phyloP scores from a whole-genome alignment of 2,113 vertebrate species.

The Larimichthys polyactis region DNA sequence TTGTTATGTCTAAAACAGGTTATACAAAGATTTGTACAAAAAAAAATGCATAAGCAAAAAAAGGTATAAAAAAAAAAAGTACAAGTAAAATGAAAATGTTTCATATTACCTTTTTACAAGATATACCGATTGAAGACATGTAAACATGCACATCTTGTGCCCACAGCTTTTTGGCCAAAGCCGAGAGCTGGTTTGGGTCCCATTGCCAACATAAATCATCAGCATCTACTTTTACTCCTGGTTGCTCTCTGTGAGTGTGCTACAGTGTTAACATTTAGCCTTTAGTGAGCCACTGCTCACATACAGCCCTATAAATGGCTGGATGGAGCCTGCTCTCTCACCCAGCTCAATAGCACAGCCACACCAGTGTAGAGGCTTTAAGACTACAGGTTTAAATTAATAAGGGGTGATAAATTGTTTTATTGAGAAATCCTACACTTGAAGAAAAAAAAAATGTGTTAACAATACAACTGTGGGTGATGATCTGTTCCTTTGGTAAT shows the following conservation, averaged over 20 bases:
- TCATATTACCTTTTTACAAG: constrained; percentile 84
- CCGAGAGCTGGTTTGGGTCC: constrained; percentile 66
- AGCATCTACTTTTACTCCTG: constrained; percentile 79
- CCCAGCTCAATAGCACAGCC: constrained; percentile 56
- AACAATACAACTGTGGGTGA: constrained; percentile 58
- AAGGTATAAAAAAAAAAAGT: constrained; percentile 39
- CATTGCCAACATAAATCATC: constrained; percentile 84
- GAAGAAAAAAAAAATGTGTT: constrained; percentile 54
- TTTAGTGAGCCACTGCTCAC: constrained; percentile 50
- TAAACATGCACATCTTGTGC: constrained; percentile 67
- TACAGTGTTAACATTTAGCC: constrained; percentile 63
- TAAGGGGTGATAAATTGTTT: constrained; percentile 64
- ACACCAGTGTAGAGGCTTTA: constrained; percentile 60
- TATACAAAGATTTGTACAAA: constrained; percentile 82
- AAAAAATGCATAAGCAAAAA: constrained; percentile 52
- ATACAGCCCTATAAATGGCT: constrained; percentile 50
- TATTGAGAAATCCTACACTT: constrained; percentile 72
- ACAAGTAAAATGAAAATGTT: constrained; percentile 67
- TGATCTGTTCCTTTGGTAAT: constrained; percentile 66
- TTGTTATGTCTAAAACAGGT: constrained; percentile 79
- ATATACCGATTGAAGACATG: constrained; percentile 67
- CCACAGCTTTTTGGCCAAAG: constrained; percentile 64
- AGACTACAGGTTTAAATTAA: constrained; percentile 52
- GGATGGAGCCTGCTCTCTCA: constrained; percentile 25
- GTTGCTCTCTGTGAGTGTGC: constrained; percentile 60